Conservation (phyloP, 2,888 invertebrate species). For the Chironomus tentans region DNA sequence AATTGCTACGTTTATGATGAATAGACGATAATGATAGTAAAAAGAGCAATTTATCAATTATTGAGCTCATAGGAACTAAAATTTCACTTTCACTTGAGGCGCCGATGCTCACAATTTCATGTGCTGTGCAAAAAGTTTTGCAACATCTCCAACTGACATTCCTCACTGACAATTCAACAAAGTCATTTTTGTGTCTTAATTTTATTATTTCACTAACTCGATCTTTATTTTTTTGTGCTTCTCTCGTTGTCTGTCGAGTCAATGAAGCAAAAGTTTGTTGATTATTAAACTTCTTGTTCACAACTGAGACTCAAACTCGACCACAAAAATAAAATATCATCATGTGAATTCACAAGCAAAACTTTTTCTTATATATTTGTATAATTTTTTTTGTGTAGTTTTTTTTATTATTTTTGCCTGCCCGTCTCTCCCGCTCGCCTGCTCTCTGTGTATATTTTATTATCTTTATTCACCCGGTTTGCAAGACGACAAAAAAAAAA, state of each 20-base stretch:
- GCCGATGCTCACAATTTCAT: not conserved
- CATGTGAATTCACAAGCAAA: slow-evolving; percentile 2
- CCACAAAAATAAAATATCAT: slow-evolving; percentile 3
- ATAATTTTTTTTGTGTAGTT: slow-evolving; percentile 1
- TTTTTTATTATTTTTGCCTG: not conserved
- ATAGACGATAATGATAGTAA: not conserved
- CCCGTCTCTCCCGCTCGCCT: not conserved
- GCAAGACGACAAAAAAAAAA: slow-evolving; percentile 11
- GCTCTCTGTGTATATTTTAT: not conserved
- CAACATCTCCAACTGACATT: not conserved
- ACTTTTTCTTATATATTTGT: not conserved
- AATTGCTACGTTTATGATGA: not conserved
- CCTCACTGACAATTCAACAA: too few species aligned
- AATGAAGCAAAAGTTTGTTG: slow-evolving; percentile 5
- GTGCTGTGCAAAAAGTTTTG: not conserved
- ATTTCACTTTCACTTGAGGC: slow-evolving; percentile 10
- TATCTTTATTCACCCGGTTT: not conserved
- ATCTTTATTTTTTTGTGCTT: not conserved
- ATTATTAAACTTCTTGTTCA: not conserved
- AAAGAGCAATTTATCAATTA: slow-evolving; percentile 11
- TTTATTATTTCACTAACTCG: not conserved
- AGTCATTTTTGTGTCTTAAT: too few species aligned
- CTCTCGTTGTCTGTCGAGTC: not conserved
- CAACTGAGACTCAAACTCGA: slow-evolving; percentile 16
- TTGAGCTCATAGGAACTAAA: not conserved